Evolutionary conservation across 1,140 invertebrate species (phyloP).

Genomic region (Tribolium castaneum): DNA sequence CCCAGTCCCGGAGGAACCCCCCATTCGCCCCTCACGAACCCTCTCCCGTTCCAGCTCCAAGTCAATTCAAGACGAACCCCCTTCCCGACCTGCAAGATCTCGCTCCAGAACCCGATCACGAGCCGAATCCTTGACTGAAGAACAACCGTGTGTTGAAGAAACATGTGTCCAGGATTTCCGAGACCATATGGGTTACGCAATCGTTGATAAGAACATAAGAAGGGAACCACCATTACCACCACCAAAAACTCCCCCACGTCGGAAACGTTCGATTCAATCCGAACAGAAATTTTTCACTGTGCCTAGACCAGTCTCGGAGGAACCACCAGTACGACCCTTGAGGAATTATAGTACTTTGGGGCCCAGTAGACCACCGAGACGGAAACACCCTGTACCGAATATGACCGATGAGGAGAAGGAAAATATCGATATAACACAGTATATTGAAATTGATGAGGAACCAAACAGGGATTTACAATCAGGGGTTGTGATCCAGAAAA

Average conservation of each 20-base stretch:
- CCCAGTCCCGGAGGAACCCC: constrained; percentile 65
- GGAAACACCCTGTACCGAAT: constrained; percentile 66
- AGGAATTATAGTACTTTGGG: constrained; percentile 78
- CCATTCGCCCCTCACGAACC: constrained; percentile 62
- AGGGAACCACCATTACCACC: constrained; percentile 68
- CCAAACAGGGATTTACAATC: constrained; percentile 73
- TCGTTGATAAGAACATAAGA: constrained; percentile 72
- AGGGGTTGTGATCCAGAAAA: constrained; percentile 79
- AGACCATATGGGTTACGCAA: constrained; percentile 74
- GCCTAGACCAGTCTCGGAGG: constrained; percentile 59
- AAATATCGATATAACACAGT: constrained; percentile 67
- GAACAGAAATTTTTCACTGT: constrained; percentile 68
- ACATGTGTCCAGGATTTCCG: constrained; percentile 57
- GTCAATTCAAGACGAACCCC: constrained; percentile 56
- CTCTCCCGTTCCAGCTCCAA: constrained; percentile 62
- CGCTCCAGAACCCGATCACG: constrained; percentile 61
- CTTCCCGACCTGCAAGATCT: constrained; percentile 63
- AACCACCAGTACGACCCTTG: constrained; percentile 66
- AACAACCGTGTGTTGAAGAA: constrained; percentile 54
- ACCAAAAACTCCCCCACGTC: constrained; percentile 65
- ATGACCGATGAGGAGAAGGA: constrained; percentile 64
- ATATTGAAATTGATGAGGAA: constrained; percentile 73
- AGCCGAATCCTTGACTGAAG: constrained; percentile 67
- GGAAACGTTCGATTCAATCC: constrained; percentile 65
- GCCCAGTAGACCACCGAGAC: constrained; percentile 69